Evolutionary conservation across 1,140 invertebrate species (phyloP), one percentile per base, ranked within the genome.

Genomic region (Zaprionus tsacasi): DNA sequence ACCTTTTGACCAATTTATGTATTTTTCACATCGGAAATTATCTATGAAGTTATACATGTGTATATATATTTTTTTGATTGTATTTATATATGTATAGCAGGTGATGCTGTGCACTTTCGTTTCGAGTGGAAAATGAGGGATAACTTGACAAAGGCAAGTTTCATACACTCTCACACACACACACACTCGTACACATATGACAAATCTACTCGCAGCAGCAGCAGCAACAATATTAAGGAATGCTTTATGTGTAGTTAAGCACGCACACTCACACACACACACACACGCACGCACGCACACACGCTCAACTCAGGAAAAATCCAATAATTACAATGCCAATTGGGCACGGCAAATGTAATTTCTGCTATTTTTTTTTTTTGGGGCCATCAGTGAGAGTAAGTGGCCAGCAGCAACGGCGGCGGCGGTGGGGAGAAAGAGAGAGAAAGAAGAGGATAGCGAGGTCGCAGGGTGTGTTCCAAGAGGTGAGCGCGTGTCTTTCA

Each of bases 301-400:
- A 72, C 40, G 40, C 57, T 43, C 13, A 66, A 54, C 33, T 57
- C 21, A 15, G 25, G 33, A 55, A 79, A 79, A 79, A 79, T 79
- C 64, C 77, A 79, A 79, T 79, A 79, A 79, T 76, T 77, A 77
- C 69, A 79, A 77, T 72, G 77, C 77, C 74, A 77, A 76, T 71
- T 76, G 60, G 45, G 52, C 52, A 73, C 48, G 38, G 30, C 36
- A 38, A 35, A 54, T 50, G 21, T 60, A 30, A 33, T 58, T 36
- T 35, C 27, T 50, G 40, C n/a, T 15, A 15, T 45, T 15, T 7
- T 38, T 58, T 25, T 43, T 45, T 38, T 25, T 60, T 68, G 56
- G 8, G 33, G 48, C 54, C 38, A 50, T 11, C 21, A 72, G 17
- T 35, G 17, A 50, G 17, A 17, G 21, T 12, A 40, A 13, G 38